These are phyloP conservation scores for Atethmia centrago DNA, from an alignment of 2,888 invertebrate species.

Conservation along the genomic window DNA sequence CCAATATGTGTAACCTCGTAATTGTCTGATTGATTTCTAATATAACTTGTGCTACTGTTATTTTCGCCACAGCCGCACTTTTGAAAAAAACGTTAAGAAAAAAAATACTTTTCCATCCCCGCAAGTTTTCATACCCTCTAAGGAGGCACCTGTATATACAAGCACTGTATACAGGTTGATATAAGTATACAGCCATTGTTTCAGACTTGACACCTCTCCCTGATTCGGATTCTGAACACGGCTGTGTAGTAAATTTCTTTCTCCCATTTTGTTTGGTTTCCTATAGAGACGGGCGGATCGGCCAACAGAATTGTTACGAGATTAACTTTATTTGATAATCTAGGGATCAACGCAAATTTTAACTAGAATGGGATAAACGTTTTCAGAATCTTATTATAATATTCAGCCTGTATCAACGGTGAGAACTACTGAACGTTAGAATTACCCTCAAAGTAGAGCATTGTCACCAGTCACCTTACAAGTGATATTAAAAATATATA, in stretches of 20 bases:
- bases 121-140: constrained; percentile 3
- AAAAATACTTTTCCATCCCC: neutral
- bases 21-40: neutral
- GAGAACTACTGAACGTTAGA: neutral
- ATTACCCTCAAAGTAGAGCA: neutral
- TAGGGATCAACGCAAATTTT: constrained; percentile 42
- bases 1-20: too few species aligned
- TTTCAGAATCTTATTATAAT: constrained; percentile 8
- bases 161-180: constrained; percentile 18
- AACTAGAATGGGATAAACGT: neutral
- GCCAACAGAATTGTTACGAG: constrained; percentile 55
- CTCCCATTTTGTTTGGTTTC: constrained; percentile 61
- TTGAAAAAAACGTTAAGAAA: neutral
- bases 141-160: constrained; percentile 9
- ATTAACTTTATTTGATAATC: constrained; percentile 62
- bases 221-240: constrained; percentile 65
- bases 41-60: neutral
- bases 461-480: neutral
- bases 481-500: neutral
- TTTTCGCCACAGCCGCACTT: neutral
- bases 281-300: constrained; percentile 51
- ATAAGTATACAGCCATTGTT: constrained; percentile 42
- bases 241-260: constrained; percentile 63
- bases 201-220: constrained; percentile 49
- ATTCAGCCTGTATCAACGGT: neutral